A percentile compares a stretch with the other conserved stretches of the same genome.
These are phyloP conservation scores for Nemoura dubitans DNA, from an alignment of 2,888 invertebrate species.

Conservation along the genomic window DNA sequence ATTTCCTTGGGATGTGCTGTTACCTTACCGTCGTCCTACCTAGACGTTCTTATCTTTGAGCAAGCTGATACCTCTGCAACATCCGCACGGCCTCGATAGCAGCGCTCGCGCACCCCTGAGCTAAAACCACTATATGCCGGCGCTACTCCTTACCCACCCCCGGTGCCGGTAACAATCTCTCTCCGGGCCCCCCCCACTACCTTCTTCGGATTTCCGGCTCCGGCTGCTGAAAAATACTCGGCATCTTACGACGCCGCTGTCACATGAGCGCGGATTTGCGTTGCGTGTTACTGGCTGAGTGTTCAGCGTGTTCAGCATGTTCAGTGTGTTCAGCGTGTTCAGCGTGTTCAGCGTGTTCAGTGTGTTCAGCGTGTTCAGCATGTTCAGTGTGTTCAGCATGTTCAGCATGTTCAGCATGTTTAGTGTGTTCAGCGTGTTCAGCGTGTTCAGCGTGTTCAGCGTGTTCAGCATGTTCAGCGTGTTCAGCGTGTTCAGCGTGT, in stretches of 20 bases:
- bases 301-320: too few species aligned
- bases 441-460: too few species aligned
- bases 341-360: too few species aligned
- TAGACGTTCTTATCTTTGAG: not conserved
- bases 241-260: not conserved
- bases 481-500: too few species aligned
- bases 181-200: not conserved
- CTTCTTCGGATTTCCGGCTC: not conserved
- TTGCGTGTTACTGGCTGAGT: too few species aligned
- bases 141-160: not conserved
- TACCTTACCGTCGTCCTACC: not conserved
- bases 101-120: too few species aligned
- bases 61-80: not conserved
- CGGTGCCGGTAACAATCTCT: not conserved
- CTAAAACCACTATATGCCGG: not conserved
- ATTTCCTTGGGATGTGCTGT: not conserved
- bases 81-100: not conserved
- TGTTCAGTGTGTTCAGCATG: too few species aligned
- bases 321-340: too few species aligned
- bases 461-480: too few species aligned
- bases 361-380: too few species aligned
- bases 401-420: too few species aligned
- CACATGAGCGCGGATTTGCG: not conserved
- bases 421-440: too few species aligned
- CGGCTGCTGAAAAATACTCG: not conserved